These are phyloP conservation scores for Isichthys henryi DNA, from an alignment of 2,113 vertebrate species.

Conservation along the genomic window DNA sequence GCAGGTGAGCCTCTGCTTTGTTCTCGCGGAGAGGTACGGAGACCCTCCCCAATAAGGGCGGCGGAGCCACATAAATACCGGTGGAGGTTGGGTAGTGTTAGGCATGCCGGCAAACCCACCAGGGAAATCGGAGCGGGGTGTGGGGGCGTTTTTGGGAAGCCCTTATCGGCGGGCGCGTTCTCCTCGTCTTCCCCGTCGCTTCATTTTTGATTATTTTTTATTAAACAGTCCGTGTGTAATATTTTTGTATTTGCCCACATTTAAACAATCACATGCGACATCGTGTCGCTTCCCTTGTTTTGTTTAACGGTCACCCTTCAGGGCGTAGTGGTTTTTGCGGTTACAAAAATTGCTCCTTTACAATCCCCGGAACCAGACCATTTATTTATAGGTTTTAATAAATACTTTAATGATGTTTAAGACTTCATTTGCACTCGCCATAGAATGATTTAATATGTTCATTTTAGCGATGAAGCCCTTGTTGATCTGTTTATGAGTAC, in stretches of 20 bases:
- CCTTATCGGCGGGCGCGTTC: not conserved
- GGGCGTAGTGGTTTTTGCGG: not conserved
- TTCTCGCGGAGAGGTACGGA: not conserved
- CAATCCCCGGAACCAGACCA: not conserved
- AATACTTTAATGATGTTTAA: not conserved
- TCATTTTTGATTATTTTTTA: not conserved
- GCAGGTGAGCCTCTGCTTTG: not conserved
- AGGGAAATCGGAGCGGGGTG: not conserved
- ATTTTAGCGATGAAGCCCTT: not conserved
- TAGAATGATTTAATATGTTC: not conserved
- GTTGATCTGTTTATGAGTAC: not conserved
- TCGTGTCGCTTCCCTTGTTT: constrained; percentile 12
- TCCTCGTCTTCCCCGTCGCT: not conserved
- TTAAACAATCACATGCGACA: not conserved
- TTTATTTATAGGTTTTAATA: not conserved
- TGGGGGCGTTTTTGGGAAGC: not conserved
- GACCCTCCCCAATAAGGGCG: not conserved
- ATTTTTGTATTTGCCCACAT: not conserved
- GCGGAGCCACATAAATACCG: not conserved
- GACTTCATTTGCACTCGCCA: not conserved
- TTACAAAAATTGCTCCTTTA: not conserved
- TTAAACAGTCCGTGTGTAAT: not conserved
- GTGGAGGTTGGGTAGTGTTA: not conserved
- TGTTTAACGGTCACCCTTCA: constrained; percentile 4
- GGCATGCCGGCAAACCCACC: not conserved